phyloP scores from a whole-genome alignment of 2,888 invertebrate genomes.

The Mechanitis messenoides region DNA sequence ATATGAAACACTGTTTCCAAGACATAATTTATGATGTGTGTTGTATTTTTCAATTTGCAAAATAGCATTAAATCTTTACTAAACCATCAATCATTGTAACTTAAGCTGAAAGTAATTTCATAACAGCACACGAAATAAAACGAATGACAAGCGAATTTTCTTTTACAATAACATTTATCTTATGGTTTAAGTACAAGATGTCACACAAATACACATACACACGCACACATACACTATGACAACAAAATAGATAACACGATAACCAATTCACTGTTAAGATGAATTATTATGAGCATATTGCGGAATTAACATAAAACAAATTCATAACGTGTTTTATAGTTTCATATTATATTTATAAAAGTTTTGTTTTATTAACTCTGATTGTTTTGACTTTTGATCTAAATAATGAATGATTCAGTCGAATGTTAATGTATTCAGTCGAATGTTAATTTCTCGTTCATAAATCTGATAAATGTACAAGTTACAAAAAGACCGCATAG shows the following conservation, averaged over 20 bases:
- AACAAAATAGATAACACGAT: conserved; percentile 11
- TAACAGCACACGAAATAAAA: conserved; percentile 10
- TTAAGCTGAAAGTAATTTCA: conserved; percentile 9
- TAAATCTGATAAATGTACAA: no score
- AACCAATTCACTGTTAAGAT: conserved; percentile 13
- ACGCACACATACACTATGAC: not conserved
- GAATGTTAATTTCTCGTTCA: no score
- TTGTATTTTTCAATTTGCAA: not conserved
- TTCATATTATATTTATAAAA: not conserved
- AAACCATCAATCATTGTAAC: conserved; percentile 10
- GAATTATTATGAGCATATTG: conserved; percentile 3
- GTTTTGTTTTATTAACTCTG: no score
- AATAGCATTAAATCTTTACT: not conserved
- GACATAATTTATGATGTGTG: not conserved
- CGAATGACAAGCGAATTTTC: conserved; percentile 8
- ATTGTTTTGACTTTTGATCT: no score
- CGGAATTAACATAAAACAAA: not conserved
- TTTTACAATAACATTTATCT: conserved; percentile 17
- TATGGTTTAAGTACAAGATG: conserved; percentile 3
- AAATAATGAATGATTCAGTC: no score
- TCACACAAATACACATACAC: not conserved
- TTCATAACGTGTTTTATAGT: not conserved
- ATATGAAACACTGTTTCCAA: not conserved
- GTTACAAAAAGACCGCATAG: no score
- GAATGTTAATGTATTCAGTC: no score